Conservation (phyloP, 1,140 invertebrate species). For the Plutomurus gul region DNA sequence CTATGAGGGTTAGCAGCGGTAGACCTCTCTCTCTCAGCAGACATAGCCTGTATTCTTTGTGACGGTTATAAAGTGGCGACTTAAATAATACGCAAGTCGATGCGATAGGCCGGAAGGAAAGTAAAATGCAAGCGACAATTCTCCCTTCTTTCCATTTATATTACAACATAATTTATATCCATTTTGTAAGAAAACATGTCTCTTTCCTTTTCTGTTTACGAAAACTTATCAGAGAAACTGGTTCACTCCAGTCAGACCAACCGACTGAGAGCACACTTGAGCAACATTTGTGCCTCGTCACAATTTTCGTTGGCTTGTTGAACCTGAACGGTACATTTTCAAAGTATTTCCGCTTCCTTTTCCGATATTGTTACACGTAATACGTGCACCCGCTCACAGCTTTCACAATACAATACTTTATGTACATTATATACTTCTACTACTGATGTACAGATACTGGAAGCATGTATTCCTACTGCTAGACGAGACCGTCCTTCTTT, state of each 20-base stretch:
- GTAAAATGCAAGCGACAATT: neutral
- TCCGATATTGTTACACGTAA: neutral
- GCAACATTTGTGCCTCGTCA: neutral
- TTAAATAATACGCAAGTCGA: no score
- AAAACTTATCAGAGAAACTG: neutral
- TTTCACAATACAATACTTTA: no score
- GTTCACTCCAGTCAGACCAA: neutral
- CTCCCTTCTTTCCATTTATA: slow-evolving; percentile 7
- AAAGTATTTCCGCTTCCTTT: slow-evolving; percentile 18
- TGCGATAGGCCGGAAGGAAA: neutral
- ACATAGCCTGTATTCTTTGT: no score
- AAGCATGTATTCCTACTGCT: no score
- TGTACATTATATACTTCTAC: no score
- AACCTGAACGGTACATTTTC: neutral
- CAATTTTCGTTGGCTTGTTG: neutral
- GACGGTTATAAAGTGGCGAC: no score
- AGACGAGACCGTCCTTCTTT: no score
- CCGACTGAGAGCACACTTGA: neutral
- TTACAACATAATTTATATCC: slow-evolving; percentile 1
- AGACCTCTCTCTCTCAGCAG: no score
- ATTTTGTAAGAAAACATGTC: no score
- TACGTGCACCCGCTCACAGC: no score
- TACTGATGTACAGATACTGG: no score
- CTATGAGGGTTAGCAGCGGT: no score
- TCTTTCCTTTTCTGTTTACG: slow-evolving; percentile 5